phyloP scores from a whole-genome alignment of 2,113 vertebrate genomes.

The Ceratotherium simum region DNA sequence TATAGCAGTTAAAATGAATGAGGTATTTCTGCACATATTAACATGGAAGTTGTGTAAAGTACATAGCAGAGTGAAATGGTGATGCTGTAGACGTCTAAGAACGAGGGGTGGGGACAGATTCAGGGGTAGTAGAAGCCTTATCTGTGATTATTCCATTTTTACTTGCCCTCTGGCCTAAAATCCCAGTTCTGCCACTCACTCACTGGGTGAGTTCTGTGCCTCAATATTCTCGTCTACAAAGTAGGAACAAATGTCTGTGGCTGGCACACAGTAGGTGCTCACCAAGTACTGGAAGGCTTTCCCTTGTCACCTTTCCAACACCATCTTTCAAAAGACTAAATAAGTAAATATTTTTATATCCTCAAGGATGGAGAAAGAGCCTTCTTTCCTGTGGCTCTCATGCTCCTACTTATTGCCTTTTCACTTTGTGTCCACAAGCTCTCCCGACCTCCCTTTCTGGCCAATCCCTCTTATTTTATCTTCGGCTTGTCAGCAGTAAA shows the following conservation, averaged over 20 bases:
- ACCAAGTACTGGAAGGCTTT: neutral
- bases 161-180: neutral
- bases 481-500: constrained; percentile 18
- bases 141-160: neutral
- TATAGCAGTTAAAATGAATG: neutral
- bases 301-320: neutral
- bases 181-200: neutral
- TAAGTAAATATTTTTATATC: neutral
- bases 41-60: neutral
- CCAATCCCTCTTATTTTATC: constrained; percentile 45
- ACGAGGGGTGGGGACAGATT: neutral
- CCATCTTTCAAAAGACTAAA: neutral
- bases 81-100: neutral
- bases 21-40: neutral
- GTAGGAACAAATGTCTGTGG: neutral
- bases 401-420: neutral
- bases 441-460: neutral
- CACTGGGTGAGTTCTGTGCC: neutral
- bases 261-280: neutral
- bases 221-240: neutral
- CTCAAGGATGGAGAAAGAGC: neutral
- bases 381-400: neutral
- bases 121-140: rapidly evolving
- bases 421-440: neutral
- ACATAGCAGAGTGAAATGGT: neutral